Evolutionary conservation across 2,113 vertebrate species (phyloP).

Genomic region (Emydocephalus ijimae): DNA sequence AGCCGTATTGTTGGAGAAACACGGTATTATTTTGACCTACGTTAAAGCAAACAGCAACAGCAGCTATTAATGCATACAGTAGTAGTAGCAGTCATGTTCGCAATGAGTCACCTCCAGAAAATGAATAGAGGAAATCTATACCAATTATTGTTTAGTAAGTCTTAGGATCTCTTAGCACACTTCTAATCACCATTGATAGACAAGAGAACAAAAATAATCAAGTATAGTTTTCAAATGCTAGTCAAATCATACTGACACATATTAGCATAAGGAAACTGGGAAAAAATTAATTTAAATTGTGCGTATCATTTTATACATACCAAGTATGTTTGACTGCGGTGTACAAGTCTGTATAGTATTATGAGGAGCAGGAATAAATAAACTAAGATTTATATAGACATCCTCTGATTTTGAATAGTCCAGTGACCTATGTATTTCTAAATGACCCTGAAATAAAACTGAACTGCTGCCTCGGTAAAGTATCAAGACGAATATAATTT

Average conservation of each 20-base stretch:
- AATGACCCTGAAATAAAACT: conserved; percentile 14
- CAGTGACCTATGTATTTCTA: background rate
- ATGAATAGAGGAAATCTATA: background rate
- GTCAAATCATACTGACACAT: background rate
- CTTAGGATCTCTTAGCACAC: background rate
- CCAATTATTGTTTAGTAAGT: background rate
- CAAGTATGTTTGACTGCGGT: conserved; percentile 48
- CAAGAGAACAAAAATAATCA: background rate
- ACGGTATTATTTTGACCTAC: background rate
- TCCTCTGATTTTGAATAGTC: conserved; percentile 64
- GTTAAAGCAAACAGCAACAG: background rate
- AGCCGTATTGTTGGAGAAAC: too few relatives aligned
- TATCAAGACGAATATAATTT: conserved; percentile 63
- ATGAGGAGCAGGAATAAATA: background rate
- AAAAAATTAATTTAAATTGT: background rate
- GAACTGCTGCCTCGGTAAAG: conserved; percentile 61
- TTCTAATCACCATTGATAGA: background rate
- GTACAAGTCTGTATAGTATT: conserved; percentile 43
- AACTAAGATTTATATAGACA: conserved; percentile 69
- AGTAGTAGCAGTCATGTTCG: background rate
- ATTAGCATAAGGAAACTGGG: background rate
- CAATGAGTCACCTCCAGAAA: background rate
- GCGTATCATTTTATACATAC: conserved; percentile 49
- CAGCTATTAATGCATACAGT: background rate
- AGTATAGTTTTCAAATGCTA: background rate